Evolutionary conservation across 2,113 vertebrate genomes (phyloP).

Genomic region (Hiodon alosoides): DNA sequence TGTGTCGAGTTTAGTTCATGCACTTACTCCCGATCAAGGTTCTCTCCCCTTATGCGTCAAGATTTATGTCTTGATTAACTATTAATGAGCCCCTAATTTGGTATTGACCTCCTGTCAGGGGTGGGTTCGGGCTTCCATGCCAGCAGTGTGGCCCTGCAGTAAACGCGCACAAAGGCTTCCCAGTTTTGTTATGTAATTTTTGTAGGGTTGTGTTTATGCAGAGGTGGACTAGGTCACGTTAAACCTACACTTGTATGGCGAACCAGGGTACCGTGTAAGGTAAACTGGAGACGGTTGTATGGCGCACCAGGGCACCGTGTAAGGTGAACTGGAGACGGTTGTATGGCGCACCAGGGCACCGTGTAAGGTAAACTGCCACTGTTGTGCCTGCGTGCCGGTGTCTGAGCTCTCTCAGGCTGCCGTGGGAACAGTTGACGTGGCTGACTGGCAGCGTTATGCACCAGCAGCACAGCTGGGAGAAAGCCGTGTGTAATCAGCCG

Average conservation of each 20-base stretch:
- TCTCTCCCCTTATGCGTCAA: background rate
- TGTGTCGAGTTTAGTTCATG: background rate
- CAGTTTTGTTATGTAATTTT: background rate
- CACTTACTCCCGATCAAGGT: background rate
- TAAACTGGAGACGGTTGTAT: too few relatives aligned
- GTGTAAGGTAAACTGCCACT: too few relatives aligned
- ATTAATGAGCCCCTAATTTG: constrained; percentile 32
- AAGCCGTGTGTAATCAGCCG: constrained; percentile 29
- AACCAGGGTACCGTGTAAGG: too few relatives aligned
- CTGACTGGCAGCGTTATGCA: background rate
- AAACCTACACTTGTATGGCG: too few relatives aligned
- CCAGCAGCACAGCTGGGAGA: constrained; percentile 27
- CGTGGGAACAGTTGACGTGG: constrained; percentile 13
- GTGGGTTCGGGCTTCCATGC: constrained; percentile 21
- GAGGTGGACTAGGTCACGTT: too few relatives aligned
- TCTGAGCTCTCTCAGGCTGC: background rate
- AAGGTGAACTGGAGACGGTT: too few relatives aligned
- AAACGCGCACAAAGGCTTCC: background rate
- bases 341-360: too few relatives aligned
- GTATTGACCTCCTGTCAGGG: constrained; percentile 39
- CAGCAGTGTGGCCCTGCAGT: constrained; percentile 1
- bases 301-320: too few relatives aligned
- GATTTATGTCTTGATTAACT: constrained; percentile 28
- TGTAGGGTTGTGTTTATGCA: too few relatives aligned
- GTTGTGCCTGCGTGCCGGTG: background rate